phyloP scores from a whole-genome alignment of 2,797 vertebrate species.

The Eulemur rubriventer region DNA sequence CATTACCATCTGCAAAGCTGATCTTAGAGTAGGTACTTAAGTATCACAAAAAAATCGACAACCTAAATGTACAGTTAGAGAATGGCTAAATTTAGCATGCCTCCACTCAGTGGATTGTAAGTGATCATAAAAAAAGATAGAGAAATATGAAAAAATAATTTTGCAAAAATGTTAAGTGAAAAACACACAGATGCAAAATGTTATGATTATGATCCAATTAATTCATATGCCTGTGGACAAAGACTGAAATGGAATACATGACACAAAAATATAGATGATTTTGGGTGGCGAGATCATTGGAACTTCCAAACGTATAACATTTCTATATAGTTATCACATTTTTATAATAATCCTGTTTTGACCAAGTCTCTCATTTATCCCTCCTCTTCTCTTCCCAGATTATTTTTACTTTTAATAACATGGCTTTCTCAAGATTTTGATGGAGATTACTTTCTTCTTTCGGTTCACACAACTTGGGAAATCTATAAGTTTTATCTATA shows the following conservation, averaged over 20 bases:
- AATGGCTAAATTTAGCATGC: not conserved
- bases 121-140: not conserved
- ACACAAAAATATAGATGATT: not conserved
- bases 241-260: not conserved
- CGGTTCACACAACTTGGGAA: not conserved
- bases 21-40: not conserved
- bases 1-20: not conserved
- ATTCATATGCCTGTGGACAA: not conserved
- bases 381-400: not conserved
- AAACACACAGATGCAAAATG: not conserved
- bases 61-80: not conserved
- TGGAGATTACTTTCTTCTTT: not conserved
- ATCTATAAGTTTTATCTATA: not conserved
- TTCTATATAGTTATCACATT: not conserved
- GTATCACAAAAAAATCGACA: not conserved
- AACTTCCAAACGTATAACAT: not conserved
- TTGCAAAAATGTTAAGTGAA: not conserved
- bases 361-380: not conserved
- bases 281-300: not conserved
- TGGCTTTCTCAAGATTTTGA: not conserved
- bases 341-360: not conserved
- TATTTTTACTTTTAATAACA: not conserved
- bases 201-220: not conserved
- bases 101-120: not conserved
- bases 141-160: conserved; percentile 24